These are phyloP conservation scores for Fistularia tabacaria DNA, from an alignment of 2,797 vertebrate genomes.

Conservation along the genomic window DNA sequence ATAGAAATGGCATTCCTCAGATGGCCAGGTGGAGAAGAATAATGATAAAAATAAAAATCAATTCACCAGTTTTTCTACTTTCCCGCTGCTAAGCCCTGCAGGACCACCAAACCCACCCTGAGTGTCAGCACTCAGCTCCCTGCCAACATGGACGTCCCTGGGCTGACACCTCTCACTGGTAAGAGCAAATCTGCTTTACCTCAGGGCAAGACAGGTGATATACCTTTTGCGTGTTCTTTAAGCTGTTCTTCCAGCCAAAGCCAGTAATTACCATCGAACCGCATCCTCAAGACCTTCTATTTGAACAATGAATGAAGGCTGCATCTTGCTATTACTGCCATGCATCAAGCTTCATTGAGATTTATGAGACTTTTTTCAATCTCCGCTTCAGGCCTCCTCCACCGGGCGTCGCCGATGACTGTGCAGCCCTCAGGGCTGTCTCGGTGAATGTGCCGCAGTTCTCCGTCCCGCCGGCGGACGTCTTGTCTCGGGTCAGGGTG, in stretches of 20 bases:
- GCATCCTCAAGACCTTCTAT: not conserved
- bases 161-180: conserved; percentile 26
- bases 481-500: conserved; percentile 42
- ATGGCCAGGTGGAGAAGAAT: no score
- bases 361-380: not conserved
- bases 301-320: not conserved
- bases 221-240: no score
- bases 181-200: conserved; percentile 1
- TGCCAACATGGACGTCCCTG: not conserved
- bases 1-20: no score
- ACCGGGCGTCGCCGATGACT: not conserved
- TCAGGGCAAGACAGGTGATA: not conserved
- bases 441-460: conserved; percentile 59
- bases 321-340: not conserved
- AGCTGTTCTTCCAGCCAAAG: no score
- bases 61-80: no score
- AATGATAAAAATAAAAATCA: no score
- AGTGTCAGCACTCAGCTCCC: not conserved
- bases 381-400: conserved; percentile 15
- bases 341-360: not conserved
- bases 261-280: no score
- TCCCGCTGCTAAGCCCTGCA: no score
- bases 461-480: conserved; percentile 28
- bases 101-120: no score
- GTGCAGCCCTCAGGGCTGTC: conserved; percentile 14